Evolutionary conservation across 2,888 invertebrate species (phyloP), one percentile per base, ranked within the genome.

Genomic region (Nemapogon koenigi): DNA sequence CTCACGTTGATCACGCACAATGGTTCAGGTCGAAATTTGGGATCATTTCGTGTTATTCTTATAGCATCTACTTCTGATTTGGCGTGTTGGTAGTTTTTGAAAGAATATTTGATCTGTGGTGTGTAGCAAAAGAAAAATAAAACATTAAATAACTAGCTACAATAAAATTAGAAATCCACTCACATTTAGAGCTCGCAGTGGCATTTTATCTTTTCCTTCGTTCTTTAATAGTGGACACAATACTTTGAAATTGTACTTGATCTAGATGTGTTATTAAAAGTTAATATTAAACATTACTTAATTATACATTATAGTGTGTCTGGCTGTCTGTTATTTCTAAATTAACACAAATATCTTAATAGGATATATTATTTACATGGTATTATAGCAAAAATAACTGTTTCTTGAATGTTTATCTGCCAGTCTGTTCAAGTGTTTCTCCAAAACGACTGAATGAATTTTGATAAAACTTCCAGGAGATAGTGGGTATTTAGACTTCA

Each of bases 151-250:
- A 19, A 19, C 19, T 19, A 33, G 19, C 19, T 33, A 19, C 19
- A 49, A 49, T 45, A 47, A 41, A 55, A 49, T 49, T 38, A 44
- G 45, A 42, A 45, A 44, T 40, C 39, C 38, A 83, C 86, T 86
- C 84, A 90, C 89, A 65, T 90, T 90, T 50, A 90, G 68, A 15
- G 89, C 89, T 44, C 89, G 88, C 50, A 90, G 81, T 26, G 89
- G 89, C 51, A 83, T 83, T 32, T 87, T 57, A 81, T 76, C 80
- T 62, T 82, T 70, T 63, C 83, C 68, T 50, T 88, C 87, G 58
- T 83, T 80, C 53, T 78, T 81, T 57, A 83, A 71, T 67, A 80
- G 79, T 28, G 86, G 84, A 59, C 87, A 86, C 73, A 88, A 84
- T 42, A 84, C 85, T 37, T 83, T 81, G 65, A 90, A 90, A 62